Percentiles rank a stretch among this genome's conserved stretches.
phyloP scores from a whole-genome alignment of 2,113 vertebrate genomes.

The Colistium nudipinnis region DNA sequence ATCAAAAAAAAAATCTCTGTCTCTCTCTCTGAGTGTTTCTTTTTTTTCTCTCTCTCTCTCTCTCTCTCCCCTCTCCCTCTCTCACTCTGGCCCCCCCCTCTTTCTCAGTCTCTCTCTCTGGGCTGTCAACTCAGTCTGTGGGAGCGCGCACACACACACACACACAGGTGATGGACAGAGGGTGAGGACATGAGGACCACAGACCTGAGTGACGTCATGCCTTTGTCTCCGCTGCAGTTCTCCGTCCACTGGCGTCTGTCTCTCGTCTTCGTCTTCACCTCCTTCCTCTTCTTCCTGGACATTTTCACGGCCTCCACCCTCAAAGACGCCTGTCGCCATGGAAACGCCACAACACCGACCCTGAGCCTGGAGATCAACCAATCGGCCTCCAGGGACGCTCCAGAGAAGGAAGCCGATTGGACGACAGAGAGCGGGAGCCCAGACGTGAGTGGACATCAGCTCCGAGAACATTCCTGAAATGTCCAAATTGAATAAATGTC shows the following conservation, averaged over 20 bases:
- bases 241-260: slow-evolving; percentile 70
- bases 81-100: too few species aligned
- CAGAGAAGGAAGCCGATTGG: slow-evolving; percentile 25
- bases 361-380: slow-evolving; percentile 28
- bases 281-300: slow-evolving; percentile 74
- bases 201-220: slow-evolving; percentile 13
- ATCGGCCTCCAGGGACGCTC: slow-evolving; percentile 18
- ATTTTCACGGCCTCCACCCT: slow-evolving; percentile 39
- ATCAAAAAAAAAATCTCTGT: too few species aligned
- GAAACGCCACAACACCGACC: slow-evolving; percentile 11
- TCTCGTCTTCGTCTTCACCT: slow-evolving; percentile 59
- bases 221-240: slow-evolving; percentile 73
- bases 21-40: too few species aligned
- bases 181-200: too few species aligned
- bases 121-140: too few species aligned
- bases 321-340: slow-evolving; percentile 25
- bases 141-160: too few species aligned
- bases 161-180: too few species aligned
- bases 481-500: too few species aligned
- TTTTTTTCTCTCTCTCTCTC: too few species aligned
- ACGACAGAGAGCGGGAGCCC: not conserved
- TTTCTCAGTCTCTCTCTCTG: not conserved
- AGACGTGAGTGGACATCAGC: slow-evolving; percentile 44
- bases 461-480: not conserved
- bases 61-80: not conserved